Evolutionary conservation across 2,888 invertebrate species (phyloP).

Genomic region (Griposia aprilina): DNA sequence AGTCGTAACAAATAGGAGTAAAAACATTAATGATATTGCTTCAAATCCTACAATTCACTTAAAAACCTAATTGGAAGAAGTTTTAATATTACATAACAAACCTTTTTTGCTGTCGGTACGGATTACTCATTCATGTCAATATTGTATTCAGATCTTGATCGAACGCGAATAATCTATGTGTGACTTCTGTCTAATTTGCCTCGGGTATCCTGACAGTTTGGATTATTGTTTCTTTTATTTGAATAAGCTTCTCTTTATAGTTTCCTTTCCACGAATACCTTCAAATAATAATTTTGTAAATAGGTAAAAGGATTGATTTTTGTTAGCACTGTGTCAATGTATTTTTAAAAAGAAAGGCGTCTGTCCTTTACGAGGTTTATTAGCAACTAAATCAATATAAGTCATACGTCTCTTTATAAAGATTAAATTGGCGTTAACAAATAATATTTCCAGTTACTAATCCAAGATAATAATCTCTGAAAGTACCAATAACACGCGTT

Average conservation of each 20-base stretch:
- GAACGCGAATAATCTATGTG: conserved; percentile 63
- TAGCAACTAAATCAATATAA: background rate
- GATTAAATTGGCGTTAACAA: background rate
- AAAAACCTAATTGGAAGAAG: background rate
- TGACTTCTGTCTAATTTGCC: conserved; percentile 66
- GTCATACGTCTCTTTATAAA: background rate
- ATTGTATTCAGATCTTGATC: conserved; percentile 65
- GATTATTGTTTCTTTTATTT: conserved; percentile 55
- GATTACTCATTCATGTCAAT: conserved; percentile 61
- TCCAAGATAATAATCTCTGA: background rate
- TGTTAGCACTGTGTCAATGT: background rate
- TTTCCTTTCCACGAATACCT: conserved; percentile 45
- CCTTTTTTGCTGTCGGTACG: conserved; percentile 51
- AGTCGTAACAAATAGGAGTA: conserved; percentile 6
- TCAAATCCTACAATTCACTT: background rate
- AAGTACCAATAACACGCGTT: conserved; percentile 17
- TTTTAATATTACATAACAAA: conserved; percentile 45
- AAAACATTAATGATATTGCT: background rate
- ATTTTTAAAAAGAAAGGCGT: background rate
- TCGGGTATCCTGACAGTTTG: conserved; percentile 53
- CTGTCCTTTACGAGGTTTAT: background rate
- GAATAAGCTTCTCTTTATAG: conserved; percentile 39
- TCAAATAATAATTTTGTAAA: conserved; percentile 3
- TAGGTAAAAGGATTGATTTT: background rate
- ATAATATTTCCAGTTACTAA: conserved; percentile 10